Conservation (phyloP, 1,140 invertebrate species). For the Drosophila rufa region DNA sequence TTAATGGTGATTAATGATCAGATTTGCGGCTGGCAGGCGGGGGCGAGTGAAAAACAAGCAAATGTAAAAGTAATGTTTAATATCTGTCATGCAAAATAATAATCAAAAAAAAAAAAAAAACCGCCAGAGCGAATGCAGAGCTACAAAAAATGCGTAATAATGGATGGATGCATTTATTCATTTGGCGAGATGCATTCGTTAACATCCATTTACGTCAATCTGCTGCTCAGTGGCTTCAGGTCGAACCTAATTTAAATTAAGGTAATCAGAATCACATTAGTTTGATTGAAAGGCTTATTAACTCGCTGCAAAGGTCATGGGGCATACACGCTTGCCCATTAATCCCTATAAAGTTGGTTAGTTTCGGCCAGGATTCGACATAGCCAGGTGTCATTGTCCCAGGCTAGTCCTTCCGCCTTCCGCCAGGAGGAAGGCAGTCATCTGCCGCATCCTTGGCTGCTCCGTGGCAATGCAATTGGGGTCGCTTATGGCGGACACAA, state of each 20-base stretch:
- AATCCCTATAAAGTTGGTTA: neutral
- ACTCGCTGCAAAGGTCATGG: neutral
- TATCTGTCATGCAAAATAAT: conserved; percentile 45
- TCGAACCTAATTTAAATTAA: conserved; percentile 2
- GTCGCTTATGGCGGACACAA: conserved; percentile 28
- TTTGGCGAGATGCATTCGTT: neutral
- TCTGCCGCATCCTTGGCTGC: conserved; percentile 39
- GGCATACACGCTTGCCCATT: no score
- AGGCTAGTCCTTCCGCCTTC: neutral
- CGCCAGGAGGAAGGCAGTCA: conserved; percentile 30
- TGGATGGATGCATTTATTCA: neutral
- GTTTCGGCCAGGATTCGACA: neutral
- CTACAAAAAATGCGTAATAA: conserved; percentile 1
- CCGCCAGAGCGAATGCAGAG: neutral
- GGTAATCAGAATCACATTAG: neutral
- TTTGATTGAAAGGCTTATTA: conserved; percentile 1
- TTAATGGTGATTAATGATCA: conserved; percentile 63
- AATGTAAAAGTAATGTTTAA: conserved; percentile 34
- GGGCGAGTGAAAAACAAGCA: conserved; percentile 18
- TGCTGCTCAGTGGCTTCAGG: neutral
- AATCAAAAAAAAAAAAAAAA: conserved; percentile 2
- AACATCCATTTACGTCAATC: conserved; percentile 4
- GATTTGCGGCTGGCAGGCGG: conserved; percentile 12
- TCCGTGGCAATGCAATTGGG: conserved; percentile 28
- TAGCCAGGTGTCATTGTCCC: conserved; percentile 33